Percentiles rank a stretch among this genome's conserved stretches.
Conservation (phyloP, 2,797 vertebrate genomes). For the Sebastes glaucus region DNA sequence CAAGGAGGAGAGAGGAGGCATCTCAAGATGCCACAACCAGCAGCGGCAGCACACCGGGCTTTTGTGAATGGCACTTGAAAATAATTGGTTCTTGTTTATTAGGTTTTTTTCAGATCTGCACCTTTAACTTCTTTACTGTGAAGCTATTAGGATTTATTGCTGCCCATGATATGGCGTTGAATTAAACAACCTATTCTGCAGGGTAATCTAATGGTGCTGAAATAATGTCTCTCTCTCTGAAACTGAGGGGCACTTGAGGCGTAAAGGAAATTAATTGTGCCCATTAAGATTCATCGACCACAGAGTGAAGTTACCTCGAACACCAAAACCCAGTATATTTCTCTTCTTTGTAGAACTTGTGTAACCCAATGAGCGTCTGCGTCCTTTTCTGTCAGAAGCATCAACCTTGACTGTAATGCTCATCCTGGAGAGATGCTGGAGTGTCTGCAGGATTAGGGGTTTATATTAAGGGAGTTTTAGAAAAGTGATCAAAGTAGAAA, state of each 20-base stretch:
- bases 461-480: slow-evolving; percentile 54
- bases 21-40: slow-evolving; percentile 26
- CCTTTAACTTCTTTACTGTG: slow-evolving; percentile 72
- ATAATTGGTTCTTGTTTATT: slow-evolving; percentile 79
- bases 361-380: slow-evolving; percentile 36
- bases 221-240: slow-evolving; percentile 75
- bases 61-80: slow-evolving; percentile 62
- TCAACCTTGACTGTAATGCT: slow-evolving; percentile 56
- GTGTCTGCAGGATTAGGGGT: slow-evolving; percentile 47
- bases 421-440: slow-evolving; percentile 18
- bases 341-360: slow-evolving; percentile 41
- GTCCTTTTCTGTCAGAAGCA: slow-evolving; percentile 66
- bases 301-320: slow-evolving; percentile 64
- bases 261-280: slow-evolving; percentile 79
- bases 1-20: slow-evolving; percentile 23
- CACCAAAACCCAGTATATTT: slow-evolving; percentile 56
- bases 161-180: slow-evolving; percentile 59
- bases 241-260: slow-evolving; percentile 74
- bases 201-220: slow-evolving; percentile 79
- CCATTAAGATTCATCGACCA: slow-evolving; percentile 81
- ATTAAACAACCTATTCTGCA: slow-evolving; percentile 76
- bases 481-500: slow-evolving; percentile 64
- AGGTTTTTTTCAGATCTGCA: slow-evolving; percentile 56
- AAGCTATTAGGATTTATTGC: slow-evolving; percentile 74
- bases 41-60: neutral